Conservation (phyloP, 1,140 invertebrate species). For the Anadara kagoshimensis region DNA sequence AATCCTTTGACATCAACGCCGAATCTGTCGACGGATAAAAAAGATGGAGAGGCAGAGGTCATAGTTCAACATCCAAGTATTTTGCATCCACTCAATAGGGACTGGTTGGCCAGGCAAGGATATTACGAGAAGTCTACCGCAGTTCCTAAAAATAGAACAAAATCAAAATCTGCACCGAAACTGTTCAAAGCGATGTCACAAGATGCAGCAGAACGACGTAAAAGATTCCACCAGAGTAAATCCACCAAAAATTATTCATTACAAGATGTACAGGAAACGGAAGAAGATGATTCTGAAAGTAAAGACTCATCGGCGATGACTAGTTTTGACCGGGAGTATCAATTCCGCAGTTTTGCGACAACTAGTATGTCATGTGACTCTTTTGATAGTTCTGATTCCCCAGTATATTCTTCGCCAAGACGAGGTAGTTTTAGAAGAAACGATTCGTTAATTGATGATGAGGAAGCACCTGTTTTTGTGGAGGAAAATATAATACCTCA, state of each 20-base stretch:
- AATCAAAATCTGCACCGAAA: not conserved
- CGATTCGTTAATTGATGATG: too few species aligned
- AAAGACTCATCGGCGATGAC: conserved; percentile 7
- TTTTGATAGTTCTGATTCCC: conserved; percentile 32
- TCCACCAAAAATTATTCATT: conserved; percentile 25
- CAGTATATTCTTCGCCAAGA: not conserved
- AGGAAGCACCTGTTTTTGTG: too few species aligned
- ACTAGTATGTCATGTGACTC: conserved; percentile 26
- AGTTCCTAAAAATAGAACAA: not conserved
- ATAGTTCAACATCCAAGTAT: conserved; percentile 29
- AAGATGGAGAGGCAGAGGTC: conserved; percentile 3
- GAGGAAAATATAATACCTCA: too few species aligned
- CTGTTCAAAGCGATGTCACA: conserved; percentile 24
- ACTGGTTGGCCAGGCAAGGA: conserved; percentile 32
- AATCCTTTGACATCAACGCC: not conserved
- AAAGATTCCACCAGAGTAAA: conserved; percentile 27
- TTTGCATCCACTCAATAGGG: conserved; percentile 33
- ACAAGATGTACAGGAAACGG: conserved; percentile 18
- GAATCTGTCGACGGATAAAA: not conserved
- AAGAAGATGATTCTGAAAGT: conserved; percentile 1
- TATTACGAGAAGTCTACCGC: conserved; percentile 14
- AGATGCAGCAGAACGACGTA: conserved; percentile 35
- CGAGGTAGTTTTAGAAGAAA: too few species aligned
- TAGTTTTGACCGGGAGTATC: conserved; percentile 17
- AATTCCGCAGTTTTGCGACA: conserved; percentile 13